Percentiles rank a stretch among this genome's conserved stretches.
phyloP scores from a whole-genome alignment of 1,140 invertebrate genomes.

The Aphelenchoides fujianensis region DNA sequence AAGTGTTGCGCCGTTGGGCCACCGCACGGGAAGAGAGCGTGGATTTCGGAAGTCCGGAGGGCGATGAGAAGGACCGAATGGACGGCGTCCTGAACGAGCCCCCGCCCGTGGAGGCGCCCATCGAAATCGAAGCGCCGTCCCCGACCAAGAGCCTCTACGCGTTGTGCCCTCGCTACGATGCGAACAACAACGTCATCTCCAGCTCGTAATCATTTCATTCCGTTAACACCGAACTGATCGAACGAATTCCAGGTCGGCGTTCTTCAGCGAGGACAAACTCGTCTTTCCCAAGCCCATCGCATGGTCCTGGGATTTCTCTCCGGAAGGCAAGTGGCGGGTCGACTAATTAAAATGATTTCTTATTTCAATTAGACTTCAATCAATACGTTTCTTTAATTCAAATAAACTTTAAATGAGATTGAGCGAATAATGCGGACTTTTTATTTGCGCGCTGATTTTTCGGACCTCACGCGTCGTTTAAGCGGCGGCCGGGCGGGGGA shows the following conservation, averaged over 20 bases:
- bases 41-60: neutral
- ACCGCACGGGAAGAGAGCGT: neutral
- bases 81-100: neutral
- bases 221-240: neutral
- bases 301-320: no score
- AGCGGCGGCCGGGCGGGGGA: no score
- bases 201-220: no score
- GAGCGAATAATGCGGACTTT: no score
- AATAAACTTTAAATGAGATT: no score
- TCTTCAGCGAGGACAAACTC: conserved; percentile 5
- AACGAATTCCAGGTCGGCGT: neutral
- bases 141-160: neutral
- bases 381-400: no score
- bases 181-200: neutral
- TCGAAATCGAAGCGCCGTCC: neutral
- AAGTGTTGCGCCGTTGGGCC: neutral
- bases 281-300: conserved; percentile 42
- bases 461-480: no score
- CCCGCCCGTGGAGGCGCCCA: neutral
- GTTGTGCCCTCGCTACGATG: neutral
- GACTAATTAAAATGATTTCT: no score
- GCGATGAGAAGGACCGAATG: neutral
- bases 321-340: no score
- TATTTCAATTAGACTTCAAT: no score
- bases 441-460: no score